Conservation (phyloP, 1,140 invertebrate genomes). For the Heliconius nattereri region DNA sequence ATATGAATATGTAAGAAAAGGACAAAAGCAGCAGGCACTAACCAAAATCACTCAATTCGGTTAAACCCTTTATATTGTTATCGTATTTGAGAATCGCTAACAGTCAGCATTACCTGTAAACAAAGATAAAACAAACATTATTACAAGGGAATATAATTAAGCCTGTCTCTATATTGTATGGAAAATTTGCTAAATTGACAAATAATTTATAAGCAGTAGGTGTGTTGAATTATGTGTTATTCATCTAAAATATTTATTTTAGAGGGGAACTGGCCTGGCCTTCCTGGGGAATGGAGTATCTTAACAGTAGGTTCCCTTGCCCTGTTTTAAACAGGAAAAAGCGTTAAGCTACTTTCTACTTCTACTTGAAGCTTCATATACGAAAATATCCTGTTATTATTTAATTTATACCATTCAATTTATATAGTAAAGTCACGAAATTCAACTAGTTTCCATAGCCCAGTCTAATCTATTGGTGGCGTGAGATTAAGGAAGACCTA, state of each 20-base stretch:
- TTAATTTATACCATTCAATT: background rate
- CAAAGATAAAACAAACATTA: slow-evolving; percentile 36
- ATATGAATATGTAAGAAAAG: background rate
- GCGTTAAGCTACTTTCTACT: background rate
- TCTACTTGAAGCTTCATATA: no score
- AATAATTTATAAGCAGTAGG: background rate
- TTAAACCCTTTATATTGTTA: slow-evolving; percentile 24
- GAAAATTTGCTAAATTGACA: slow-evolving; percentile 4
- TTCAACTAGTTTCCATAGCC: background rate
- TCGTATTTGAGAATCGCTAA: slow-evolving; percentile 26
- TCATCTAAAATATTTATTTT: background rate
- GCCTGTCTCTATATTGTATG: slow-evolving; percentile 1
- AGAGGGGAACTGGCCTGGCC: no score
- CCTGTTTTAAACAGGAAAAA: no score
- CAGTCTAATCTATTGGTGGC: background rate
- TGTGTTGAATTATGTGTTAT: background rate
- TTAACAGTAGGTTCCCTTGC: no score
- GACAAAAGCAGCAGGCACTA: slow-evolving; percentile 7
- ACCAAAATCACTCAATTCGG: slow-evolving; percentile 16
- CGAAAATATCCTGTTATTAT: background rate
- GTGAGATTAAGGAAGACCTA: slow-evolving; percentile 12
- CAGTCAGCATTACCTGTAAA: slow-evolving; percentile 41
- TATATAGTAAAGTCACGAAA: background rate
- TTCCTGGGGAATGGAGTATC: no score
- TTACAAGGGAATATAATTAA: slow-evolving; percentile 23